These are phyloP conservation scores for Tryphoninae sp. DNA, from an alignment of 2,888 invertebrate genomes.

Conservation along the genomic window DNA sequence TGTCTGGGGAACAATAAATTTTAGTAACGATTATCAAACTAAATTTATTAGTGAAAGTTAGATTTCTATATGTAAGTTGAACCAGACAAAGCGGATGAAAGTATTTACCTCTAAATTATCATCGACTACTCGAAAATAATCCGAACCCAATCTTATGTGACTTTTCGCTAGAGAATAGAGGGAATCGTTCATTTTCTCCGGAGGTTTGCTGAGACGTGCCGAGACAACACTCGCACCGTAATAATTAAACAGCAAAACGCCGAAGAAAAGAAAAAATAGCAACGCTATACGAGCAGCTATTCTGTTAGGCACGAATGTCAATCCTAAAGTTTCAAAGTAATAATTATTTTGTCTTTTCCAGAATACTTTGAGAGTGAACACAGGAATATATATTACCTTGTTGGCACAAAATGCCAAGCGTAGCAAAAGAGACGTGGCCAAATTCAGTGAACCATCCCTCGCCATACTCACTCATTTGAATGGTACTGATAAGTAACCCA, in stretches of 20 bases:
- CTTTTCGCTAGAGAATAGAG: conserved; percentile 71
- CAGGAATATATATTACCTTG: conserved; percentile 44
- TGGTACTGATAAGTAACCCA: conserved; percentile 28
- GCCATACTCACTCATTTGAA: conserved; percentile 54
- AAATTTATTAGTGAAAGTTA: no score
- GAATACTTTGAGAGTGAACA: neutral
- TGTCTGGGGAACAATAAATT: conserved; percentile 32
- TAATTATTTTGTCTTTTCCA: conserved; percentile 25
- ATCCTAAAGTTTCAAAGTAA: conserved; percentile 67
- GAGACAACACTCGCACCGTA: conserved; percentile 77
- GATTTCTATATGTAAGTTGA: no score
- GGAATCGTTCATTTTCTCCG: conserved; percentile 77
- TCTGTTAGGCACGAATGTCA: conserved; percentile 69
- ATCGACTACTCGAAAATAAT: conserved; percentile 71
- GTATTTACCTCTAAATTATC: conserved; percentile 69
- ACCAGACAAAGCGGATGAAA: neutral
- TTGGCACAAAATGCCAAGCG: conserved; percentile 51
- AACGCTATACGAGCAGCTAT: conserved; percentile 73
- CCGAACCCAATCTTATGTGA: conserved; percentile 71
- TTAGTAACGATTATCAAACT: neutral
- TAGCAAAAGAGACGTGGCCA: conserved; percentile 55
- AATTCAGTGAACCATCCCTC: conserved; percentile 55
- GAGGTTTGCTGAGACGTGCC: conserved; percentile 73
- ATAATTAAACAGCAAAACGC: conserved; percentile 75
- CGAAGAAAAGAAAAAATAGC: conserved; percentile 71